These are phyloP conservation scores for Rhipidura dahli DNA, from an alignment of 2,113 vertebrate species.

Conservation along the genomic window DNA sequence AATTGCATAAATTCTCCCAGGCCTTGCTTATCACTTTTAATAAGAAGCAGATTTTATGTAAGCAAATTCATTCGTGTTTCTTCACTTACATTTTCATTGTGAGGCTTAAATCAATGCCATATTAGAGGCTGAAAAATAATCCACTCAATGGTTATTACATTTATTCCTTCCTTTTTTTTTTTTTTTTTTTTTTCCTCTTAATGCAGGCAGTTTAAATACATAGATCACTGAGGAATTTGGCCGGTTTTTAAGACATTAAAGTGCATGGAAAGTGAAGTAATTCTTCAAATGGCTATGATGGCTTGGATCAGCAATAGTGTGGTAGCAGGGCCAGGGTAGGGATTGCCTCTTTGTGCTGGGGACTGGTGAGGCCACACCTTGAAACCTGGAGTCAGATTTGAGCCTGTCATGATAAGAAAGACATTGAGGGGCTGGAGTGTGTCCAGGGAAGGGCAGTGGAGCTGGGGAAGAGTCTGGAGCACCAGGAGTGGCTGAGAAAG, in stretches of 20 bases:
- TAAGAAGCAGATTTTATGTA: conserved; percentile 3
- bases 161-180: background rate
- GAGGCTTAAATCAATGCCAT: conserved; percentile 41
- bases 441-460: background rate
- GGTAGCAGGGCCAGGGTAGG: background rate
- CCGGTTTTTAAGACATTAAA: background rate
- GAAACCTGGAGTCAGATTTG: background rate
- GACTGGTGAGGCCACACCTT: background rate
- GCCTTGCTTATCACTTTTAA: background rate
- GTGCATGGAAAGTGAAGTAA: background rate
- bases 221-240: background rate
- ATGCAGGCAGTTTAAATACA: background rate
- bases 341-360: background rate
- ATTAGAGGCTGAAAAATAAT: conserved; percentile 45
- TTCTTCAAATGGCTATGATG: background rate
- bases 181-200: background rate
- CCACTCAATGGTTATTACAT: conserved; percentile 29
- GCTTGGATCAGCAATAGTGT: background rate
- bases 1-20: background rate
- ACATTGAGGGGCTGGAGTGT: background rate
- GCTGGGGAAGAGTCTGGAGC: background rate
- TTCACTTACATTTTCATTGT: conserved; percentile 22
- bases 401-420: background rate
- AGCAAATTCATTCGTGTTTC: conserved; percentile 19
- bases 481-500: background rate